These are phyloP conservation scores for Anser cygnoides DNA, from an alignment of 2,113 vertebrate genomes.

Conservation along the genomic window DNA sequence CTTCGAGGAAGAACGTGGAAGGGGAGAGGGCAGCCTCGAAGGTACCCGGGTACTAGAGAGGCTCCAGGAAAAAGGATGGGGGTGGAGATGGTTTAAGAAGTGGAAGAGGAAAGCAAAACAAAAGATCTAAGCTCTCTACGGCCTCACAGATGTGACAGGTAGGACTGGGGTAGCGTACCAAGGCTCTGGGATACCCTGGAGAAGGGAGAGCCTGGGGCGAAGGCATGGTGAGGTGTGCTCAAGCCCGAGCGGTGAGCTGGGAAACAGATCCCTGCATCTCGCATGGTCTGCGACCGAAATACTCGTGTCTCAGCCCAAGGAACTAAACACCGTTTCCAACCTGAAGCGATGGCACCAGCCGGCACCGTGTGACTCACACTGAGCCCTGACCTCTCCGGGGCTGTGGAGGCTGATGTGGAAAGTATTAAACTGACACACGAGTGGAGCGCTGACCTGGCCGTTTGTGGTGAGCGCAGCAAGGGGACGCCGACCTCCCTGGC, in stretches of 20 bases:
- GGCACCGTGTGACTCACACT: background rate
- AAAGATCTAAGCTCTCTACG: background rate
- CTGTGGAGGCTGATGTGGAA: background rate
- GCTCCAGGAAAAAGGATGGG: background rate
- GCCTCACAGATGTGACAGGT: background rate
- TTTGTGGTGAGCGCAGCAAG: background rate
- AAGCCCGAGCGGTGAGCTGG: background rate
- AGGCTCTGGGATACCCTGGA: background rate
- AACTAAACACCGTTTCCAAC: background rate
- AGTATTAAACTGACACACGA: background rate
- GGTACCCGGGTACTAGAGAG: background rate
- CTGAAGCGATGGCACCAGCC: background rate
- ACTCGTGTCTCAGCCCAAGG: background rate
- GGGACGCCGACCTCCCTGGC: background rate
- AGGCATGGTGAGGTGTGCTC: background rate
- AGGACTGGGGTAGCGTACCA: background rate
- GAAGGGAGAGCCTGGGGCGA: background rate
- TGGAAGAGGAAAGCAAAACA: background rate
- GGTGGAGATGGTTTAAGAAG: background rate
- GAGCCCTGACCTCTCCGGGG: background rate
- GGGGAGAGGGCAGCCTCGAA: background rate
- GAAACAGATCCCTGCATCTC: background rate
- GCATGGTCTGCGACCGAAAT: background rate
- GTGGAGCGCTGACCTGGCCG: background rate
- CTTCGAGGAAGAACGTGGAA: background rate